Base-by-base conservation (phyloP, 64 coral and sea anemone species). In the Montipora cactus region DNA sequence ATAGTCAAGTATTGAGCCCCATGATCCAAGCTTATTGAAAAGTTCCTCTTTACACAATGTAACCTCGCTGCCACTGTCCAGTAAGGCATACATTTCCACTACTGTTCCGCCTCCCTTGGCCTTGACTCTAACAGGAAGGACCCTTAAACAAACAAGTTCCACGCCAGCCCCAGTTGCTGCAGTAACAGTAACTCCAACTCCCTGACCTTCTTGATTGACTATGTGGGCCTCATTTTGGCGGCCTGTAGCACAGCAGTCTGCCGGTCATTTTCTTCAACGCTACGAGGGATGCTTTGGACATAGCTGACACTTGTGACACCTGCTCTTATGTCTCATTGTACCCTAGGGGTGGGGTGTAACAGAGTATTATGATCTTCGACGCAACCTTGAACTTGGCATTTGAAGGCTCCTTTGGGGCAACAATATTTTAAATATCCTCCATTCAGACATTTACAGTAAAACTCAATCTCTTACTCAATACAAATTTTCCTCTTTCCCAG, bases 381-480 rank as follows among this genome's bases (percentile, higher is more conserved):
- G 52, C 89, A 97, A 8, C 59, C 92, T 59, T 75, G 69, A 6
- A 91, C 59, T 57, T 87, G 81, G 77, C 92, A 94, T 72, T 91
- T 90, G 25, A 92, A 97, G 8, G 71, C 74, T 48, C 12, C 69
- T 47, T 84, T 91, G 7, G 91, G 73, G 61, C 92, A 97, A 11
- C 75, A 25, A 18, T 87, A 71, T 8, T 67, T 81, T 69, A 97
- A 94, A 64, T 97, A 91, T 81, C 88, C 95, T 59, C 59, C 81
- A 47, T 79, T 78, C 10, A 94, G 77, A 74, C 95, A 97, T 76
- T 88, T 97, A 16, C 89, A 88, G 82, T 92, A 96, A 74, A 96
- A 82, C n/a, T 28, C 28, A 28, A 28, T 28, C 81, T 93, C 82
- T 97, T 84, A 64, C 49, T 52, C 18, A 78, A 73, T 59, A 89